These are phyloP conservation scores for Leptobrachium ailaonicum DNA, from an alignment of 2,113 vertebrate genomes.

Conservation along the genomic window DNA sequence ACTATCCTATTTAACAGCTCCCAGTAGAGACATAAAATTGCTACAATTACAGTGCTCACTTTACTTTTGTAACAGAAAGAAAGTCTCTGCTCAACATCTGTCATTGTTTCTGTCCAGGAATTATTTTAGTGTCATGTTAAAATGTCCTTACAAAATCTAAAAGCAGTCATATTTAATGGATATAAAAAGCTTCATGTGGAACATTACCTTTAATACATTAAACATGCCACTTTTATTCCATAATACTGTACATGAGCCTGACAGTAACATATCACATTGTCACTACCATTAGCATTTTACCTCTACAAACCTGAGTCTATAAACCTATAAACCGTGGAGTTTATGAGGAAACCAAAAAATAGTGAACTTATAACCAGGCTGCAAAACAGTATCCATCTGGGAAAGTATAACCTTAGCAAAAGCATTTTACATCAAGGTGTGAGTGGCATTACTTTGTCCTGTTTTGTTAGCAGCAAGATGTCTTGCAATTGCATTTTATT, in stretches of 20 bases:
- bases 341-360: too few relatives aligned
- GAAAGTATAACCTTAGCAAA: too few relatives aligned
- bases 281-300: neutral
- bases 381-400: too few relatives aligned
- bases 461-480: too few relatives aligned
- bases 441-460: too few relatives aligned
- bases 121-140: slow-evolving; percentile 25
- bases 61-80: slow-evolving; percentile 9
- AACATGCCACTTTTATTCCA: neutral
- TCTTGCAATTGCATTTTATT: too few relatives aligned
- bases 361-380: too few relatives aligned
- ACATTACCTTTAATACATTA: slow-evolving; percentile 8
- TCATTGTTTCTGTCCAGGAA: slow-evolving; percentile 31
- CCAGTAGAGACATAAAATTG: slow-evolving; percentile 33
- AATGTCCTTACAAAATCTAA: neutral
- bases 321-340: too few relatives aligned
- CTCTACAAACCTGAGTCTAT: too few relatives aligned
- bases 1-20: slow-evolving; percentile 34
- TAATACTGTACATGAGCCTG: neutral
- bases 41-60: slow-evolving; percentile 36
- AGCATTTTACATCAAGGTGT: too few relatives aligned
- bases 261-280: neutral
- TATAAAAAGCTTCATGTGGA: neutral
- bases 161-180: slow-evolving; percentile 11
- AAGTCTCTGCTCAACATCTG: slow-evolving; percentile 30